Percentiles rank a stretch among this genome's conserved stretches.
phyloP scores from a whole-genome alignment of 2,113 vertebrate species.

The Albula glossodonta region DNA sequence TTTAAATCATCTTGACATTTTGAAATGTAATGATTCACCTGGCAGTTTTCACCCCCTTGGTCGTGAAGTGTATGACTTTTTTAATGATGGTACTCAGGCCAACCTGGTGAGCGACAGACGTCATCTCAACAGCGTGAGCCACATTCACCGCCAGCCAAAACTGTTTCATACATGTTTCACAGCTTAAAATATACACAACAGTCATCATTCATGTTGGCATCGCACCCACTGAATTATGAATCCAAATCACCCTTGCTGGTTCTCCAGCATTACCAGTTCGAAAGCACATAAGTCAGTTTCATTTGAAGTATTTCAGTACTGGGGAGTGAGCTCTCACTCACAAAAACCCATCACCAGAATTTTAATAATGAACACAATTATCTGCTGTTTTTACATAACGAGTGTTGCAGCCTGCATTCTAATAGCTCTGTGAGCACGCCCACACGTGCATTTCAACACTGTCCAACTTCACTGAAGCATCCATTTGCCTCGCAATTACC shows the following conservation, averaged over 20 bases:
- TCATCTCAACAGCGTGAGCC: not conserved
- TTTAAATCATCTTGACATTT: conserved; percentile 40
- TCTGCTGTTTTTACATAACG: conserved; percentile 65
- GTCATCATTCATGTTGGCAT: conserved; percentile 42
- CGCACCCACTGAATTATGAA: conserved; percentile 24
- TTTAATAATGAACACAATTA: conserved; percentile 67
- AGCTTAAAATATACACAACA: no score
- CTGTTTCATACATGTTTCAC: not conserved
- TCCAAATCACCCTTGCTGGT: not conserved
- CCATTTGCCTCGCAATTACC: conserved; percentile 35
- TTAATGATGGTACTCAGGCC: conserved; percentile 18
- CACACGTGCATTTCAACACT: conserved; percentile 47
- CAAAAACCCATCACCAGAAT: conserved; percentile 40
- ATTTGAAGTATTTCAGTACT: not conserved
- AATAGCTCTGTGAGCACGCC: conserved; percentile 57
- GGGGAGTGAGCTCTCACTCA: not conserved
- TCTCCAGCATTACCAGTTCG: not conserved
- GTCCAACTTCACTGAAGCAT: conserved; percentile 43
- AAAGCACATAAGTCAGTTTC: not conserved
- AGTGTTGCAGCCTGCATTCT: conserved; percentile 53
- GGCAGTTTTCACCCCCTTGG: not conserved
- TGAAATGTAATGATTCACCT: conserved; percentile 37
- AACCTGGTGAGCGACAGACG: conserved; percentile 14
- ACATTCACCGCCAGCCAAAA: not conserved
- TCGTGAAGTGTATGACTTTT: conserved; percentile 31